Evolutionary conservation across 1,140 invertebrate species (phyloP).

Genomic region (Pomacea maculata): DNA sequence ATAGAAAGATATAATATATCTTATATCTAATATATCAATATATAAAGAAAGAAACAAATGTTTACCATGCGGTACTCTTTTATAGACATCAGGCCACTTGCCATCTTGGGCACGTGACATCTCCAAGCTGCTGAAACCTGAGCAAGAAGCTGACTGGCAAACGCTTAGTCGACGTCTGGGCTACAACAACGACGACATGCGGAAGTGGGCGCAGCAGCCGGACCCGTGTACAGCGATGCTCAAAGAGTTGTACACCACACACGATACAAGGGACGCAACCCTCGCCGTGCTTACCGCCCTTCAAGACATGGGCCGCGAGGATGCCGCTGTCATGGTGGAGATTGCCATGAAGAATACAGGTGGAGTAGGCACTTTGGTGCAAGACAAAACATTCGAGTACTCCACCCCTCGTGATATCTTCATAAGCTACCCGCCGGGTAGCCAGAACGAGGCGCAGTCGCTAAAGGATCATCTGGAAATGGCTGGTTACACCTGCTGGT

Average conservation of each 20-base stretch:
- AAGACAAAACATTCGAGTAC: conserved; percentile 54
- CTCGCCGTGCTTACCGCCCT: conserved; percentile 45
- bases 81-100: conserved; percentile 53
- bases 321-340: conserved; percentile 51
- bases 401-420: conserved; percentile 53
- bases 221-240: conserved; percentile 60
- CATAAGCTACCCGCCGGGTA: conserved; percentile 62
- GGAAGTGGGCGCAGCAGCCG: conserved; percentile 49
- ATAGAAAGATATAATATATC: no score
- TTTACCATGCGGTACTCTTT: no score
- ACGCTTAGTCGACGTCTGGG: conserved; percentile 52
- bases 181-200: conserved; percentile 55
- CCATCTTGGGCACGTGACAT: conserved; percentile 57
- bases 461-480: conserved; percentile 51
- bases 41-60: no score
- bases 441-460: conserved; percentile 56
- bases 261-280: conserved; percentile 56
- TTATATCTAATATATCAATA: no score
- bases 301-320: conserved; percentile 46
- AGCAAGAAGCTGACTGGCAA: conserved; percentile 51
- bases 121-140: conserved; percentile 51
- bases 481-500: conserved; percentile 59
- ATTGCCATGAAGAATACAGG: conserved; percentile 49
- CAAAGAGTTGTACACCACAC: conserved; percentile 60
- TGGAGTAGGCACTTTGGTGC: conserved; percentile 45